Base-by-base conservation (phyloP, 2,888 invertebrate genomes). In the Drosophila setosimentum region DNA sequence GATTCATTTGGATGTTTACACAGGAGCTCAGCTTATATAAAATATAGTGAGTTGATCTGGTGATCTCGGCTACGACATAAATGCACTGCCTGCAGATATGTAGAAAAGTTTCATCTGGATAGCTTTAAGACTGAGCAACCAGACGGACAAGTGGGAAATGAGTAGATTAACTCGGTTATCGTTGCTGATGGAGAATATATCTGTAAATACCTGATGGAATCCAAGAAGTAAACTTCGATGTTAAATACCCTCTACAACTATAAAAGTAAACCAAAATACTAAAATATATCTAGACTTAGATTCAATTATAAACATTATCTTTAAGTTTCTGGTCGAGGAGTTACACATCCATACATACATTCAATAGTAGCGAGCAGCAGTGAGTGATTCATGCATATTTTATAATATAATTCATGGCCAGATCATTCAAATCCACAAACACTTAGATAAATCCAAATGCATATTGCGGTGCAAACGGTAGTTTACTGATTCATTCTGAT, bases 401-500 rank as follows among this genome's bases (percentile, higher is more conserved):
- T 13, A 16, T 45, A 21, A 13, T 21, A 21, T n/a, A n/a, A n/a
- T 45, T 45, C 45, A 3, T 45, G 45, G 7, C 7, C 6, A 21
- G 21, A 45, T 45, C 45, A 1, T 7, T 21, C 16, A 24, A 4
- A 24, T 16, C 24, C 16, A 11, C 21, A 11, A 42, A 11, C n/a
- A n/a, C 11, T 11, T 5, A 8, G 18, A 3, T 18, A 42, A 21
- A 42, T 0, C 10, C 10, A 21, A 2, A 21, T 1, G 11, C 11
- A 21, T 42, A 5, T 13, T 5, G 40, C 40, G n/a, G n/a, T 7
- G 2, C 11, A 11, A 42, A 42, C 42, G 21, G 48, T 67, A 54
- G 68, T 67, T 67, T 68, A 68, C 24, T 13, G 51, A 35, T 57
- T 61, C 50, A 54, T 66, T 69, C 72, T n/a, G 66, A 73, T 66